phyloP scores from a whole-genome alignment of 2,113 vertebrate species.

The Platichthys flesus region DNA sequence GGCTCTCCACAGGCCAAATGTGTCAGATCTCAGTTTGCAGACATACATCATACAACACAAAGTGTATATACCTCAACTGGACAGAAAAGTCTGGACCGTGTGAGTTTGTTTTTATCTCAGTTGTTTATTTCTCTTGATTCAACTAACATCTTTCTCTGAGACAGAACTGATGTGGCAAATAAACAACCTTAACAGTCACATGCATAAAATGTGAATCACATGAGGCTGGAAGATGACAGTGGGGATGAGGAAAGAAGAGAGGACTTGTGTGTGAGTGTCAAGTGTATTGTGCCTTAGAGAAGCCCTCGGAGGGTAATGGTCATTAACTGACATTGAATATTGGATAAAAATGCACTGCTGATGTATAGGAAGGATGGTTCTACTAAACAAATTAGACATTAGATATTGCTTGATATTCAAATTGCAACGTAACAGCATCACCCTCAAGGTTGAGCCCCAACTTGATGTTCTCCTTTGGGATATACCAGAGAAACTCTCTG shows the following conservation, averaged over 20 bases:
- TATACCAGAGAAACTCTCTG: constrained; percentile 12
- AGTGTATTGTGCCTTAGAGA: constrained; percentile 70
- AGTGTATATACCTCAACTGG: background rate
- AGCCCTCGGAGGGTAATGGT: constrained; percentile 54
- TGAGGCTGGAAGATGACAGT: constrained; percentile 60
- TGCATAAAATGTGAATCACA: constrained; percentile 78
- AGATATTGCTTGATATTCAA: constrained; percentile 53
- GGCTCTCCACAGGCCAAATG: background rate
- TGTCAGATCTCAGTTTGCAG: background rate
- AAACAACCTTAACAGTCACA: constrained; percentile 78
- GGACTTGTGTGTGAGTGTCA: constrained; percentile 32
- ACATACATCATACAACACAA: background rate
- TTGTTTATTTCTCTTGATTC: constrained; percentile 78
- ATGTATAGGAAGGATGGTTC: constrained; percentile 11
- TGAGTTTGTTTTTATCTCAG: constrained; percentile 66
- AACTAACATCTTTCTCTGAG: constrained; percentile 77
- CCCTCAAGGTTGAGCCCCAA: constrained; percentile 35
- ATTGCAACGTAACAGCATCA: constrained; percentile 6
- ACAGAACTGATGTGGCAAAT: constrained; percentile 71
- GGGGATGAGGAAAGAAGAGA: constrained; percentile 49
- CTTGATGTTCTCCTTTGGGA: constrained; percentile 35
- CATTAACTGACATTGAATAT: constrained; percentile 49
- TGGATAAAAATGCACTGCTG: constrained; percentile 28
- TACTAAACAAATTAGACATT: constrained; percentile 20
- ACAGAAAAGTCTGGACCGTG: constrained; percentile 27